Evolutionary conservation across 2,113 vertebrate genomes (phyloP).

Genomic region (Uria aalge): DNA sequence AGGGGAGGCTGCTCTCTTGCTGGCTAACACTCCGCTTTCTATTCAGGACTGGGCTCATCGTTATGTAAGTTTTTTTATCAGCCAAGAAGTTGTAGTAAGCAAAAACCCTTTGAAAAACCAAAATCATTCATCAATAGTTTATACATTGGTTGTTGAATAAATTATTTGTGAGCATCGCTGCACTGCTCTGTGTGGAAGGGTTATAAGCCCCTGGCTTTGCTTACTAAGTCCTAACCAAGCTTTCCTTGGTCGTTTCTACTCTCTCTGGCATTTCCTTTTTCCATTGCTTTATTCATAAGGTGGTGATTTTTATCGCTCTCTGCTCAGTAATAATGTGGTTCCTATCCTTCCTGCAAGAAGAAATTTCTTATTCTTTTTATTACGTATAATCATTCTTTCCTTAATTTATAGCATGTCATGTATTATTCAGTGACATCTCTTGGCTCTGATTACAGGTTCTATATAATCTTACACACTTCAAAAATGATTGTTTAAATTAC

Average conservation of each 20-base stretch:
- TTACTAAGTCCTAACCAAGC: conserved; percentile 27
- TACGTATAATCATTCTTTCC: conserved; percentile 63
- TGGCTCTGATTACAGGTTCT: conserved; percentile 68
- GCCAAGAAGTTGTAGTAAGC: background rate
- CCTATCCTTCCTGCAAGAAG: conserved; percentile 59
- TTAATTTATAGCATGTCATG: conserved; percentile 68
- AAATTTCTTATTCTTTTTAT: conserved; percentile 69
- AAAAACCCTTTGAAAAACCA: background rate
- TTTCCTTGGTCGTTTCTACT: background rate
- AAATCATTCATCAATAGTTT: conserved; percentile 19
- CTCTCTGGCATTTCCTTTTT: conserved; percentile 33
- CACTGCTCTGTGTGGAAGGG: background rate
- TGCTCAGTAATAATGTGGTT: conserved; percentile 57
- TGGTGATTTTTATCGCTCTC: conserved; percentile 57
- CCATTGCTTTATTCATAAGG: conserved; percentile 65
- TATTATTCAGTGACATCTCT: conserved; percentile 71
- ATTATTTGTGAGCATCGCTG: background rate
- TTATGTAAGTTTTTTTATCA: background rate
- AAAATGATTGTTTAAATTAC: conserved; percentile 71
- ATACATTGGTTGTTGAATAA: background rate
- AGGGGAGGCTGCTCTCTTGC: background rate
- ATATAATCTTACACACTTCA: conserved; percentile 61
- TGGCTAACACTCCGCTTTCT: background rate
- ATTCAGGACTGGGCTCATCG: background rate
- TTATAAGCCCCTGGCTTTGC: conserved; percentile 37